Base-by-base conservation (phyloP, 2,888 invertebrate species). In the Eustalomyia histrio region DNA sequence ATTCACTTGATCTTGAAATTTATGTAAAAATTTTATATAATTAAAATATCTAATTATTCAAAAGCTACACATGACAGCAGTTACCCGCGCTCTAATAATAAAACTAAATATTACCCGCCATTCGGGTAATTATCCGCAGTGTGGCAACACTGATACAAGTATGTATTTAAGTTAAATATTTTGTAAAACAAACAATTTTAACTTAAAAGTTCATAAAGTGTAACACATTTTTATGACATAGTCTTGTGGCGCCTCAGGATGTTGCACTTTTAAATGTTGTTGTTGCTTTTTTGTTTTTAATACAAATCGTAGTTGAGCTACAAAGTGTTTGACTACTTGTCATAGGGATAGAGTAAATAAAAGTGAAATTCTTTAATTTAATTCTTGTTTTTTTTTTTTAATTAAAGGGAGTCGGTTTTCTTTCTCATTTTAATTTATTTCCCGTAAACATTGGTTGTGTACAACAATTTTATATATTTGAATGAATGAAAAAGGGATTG, bases 161-260 rank as follows among this genome's bases (percentile, higher is more conserved):
- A 4, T 7, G 7, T 47, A 47, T 47, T 47, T 47, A 47, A n/a
- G 43, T 47, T 39, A 39, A 9, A 39, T 68, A 68, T 79, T 29
- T 73, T 68, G 67, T 63, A 57, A 79, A 73, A 68, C 50, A 63
- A 73, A 79, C 52, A 63, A 63, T 65, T 60, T 71, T 50, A 61
- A 69, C 74, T 74, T n/a, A 17, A n/a, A 75, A 80, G 79, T 80
- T 80, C 75, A 75, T 71, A 79, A 79, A 79, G 64, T 79, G 74
- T 60, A 71, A 74, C 58, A 65, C 35, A 75, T 79, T 79, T 64
- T 71, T 57, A 76, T 76, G 76, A 76, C 71, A 71, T 64, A 57
- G 64, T 71, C 76, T 64, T 76, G 33, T 76, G 76, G 76, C 76
- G 76, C 76, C 76, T 53, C 71, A 76, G 76, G 76, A 69, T 76